Conservation (phyloP, 2,888 invertebrate species). For the Hypomecis atomaria region DNA sequence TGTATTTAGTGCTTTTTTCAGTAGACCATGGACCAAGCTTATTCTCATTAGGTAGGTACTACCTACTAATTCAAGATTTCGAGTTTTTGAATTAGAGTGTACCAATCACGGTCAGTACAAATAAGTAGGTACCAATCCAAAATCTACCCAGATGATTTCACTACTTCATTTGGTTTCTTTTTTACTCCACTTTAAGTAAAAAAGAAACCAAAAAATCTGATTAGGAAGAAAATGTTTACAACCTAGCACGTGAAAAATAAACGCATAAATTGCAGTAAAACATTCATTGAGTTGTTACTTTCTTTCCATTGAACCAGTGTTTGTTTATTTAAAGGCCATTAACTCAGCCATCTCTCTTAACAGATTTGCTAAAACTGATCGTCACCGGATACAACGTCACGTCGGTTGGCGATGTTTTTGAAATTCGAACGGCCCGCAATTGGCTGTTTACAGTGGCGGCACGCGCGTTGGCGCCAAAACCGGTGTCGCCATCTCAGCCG, state of each 20-base stretch:
- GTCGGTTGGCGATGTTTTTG: slow-evolving; percentile 78
- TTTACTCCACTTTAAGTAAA: too few species aligned
- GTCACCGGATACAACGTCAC: slow-evolving; percentile 82
- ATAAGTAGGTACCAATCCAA: too few species aligned
- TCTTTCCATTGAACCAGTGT: slow-evolving; percentile 23
- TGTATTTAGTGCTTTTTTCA: too few species aligned
- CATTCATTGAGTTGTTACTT: slow-evolving; percentile 25
- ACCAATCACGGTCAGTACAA: too few species aligned
- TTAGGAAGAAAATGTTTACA: neutral
- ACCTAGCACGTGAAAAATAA: neutral
- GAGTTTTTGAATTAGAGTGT: too few species aligned
- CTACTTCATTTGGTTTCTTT: too few species aligned
- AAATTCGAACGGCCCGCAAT: slow-evolving; percentile 76
- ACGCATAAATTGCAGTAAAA: slow-evolving; percentile 19
- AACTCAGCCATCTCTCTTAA: slow-evolving; percentile 32
- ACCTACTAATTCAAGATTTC: too few species aligned
- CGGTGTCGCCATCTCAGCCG: slow-evolving; percentile 68
- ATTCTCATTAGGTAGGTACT: too few species aligned
- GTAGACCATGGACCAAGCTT: too few species aligned
- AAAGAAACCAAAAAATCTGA: too few species aligned
- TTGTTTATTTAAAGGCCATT: slow-evolving; percentile 29
- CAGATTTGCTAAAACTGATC: slow-evolving; percentile 57
- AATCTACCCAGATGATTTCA: too few species aligned
- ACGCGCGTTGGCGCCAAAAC: slow-evolving; percentile 77
- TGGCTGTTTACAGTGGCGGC: slow-evolving; percentile 75